These are phyloP conservation scores for Drosophila quadrilineata DNA, from an alignment of 1,140 invertebrate genomes.

Conservation along the genomic window DNA sequence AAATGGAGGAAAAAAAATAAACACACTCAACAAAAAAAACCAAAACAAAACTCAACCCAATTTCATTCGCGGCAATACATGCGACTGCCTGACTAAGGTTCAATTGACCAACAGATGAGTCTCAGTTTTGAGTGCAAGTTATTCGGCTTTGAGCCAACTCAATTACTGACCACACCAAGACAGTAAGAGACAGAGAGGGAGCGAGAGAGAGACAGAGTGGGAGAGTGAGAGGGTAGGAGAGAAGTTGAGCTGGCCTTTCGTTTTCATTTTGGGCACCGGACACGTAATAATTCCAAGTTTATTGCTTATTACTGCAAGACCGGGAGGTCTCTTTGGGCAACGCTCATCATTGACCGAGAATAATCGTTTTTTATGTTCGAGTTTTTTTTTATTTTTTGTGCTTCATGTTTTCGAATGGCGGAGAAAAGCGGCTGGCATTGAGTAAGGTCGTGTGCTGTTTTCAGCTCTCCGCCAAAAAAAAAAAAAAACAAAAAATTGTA, in stretches of 20 bases:
- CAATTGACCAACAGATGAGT: conserved; percentile 54
- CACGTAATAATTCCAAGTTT: conserved; percentile 69
- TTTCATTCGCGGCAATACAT: conserved; percentile 43
- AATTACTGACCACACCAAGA: not conserved
- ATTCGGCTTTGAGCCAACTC: conserved; percentile 22
- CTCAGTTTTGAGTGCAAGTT: conserved; percentile 10
- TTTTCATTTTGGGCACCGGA: conserved; percentile 45
- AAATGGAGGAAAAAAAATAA: conserved; percentile 49
- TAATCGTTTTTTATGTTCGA: not conserved
- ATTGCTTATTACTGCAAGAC: conserved; percentile 64
- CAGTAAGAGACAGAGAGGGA: conserved; percentile 1
- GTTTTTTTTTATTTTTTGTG: not conserved
- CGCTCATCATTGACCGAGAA: conserved; percentile 30
- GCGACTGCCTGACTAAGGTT: conserved; percentile 64
- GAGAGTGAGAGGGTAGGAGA: conserved; percentile 10
- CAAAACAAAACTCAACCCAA: conserved; percentile 63
- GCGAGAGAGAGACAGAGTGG: conserved; percentile 13
- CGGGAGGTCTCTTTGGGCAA: not conserved
- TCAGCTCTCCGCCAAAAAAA: too few relatives aligned
- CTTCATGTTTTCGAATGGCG: not conserved
- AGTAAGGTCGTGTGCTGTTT: conserved; percentile 30
- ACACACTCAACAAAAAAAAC: conserved; percentile 9
- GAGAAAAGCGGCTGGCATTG: conserved; percentile 33
- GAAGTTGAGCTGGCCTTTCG: conserved; percentile 51
- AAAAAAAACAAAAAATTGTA: too few relatives aligned